Base-by-base conservation (phyloP, 1,140 invertebrate species). In the Pseudomyrmex flavicornis region DNA sequence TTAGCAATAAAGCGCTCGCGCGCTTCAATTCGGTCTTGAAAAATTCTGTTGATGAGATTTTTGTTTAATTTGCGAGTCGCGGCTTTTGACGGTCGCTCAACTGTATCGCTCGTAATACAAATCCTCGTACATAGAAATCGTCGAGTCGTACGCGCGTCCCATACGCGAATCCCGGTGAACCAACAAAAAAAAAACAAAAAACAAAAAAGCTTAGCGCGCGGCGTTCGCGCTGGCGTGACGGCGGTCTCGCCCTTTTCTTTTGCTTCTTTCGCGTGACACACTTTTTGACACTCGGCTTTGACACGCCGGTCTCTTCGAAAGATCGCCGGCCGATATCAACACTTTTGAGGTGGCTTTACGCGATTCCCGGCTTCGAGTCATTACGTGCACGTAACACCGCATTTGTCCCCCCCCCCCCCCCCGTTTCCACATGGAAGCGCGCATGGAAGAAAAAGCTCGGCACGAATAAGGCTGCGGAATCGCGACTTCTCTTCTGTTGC, bases 281-380 rank as follows among this genome's bases (percentile, higher is more conserved):
- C 62, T 88, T 89, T 89, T 88, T 74, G 80, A 73, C 87, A 58
- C 63, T 79, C 35, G 35, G 35, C 80, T 88, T 88, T 82, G 86
- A 85, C 86, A 77, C 68, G 56, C 46, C 54, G 63, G 74, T 35
- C 87, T 85, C 88, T 86, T 83, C 80, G 72, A 75, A 72, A 88
- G 87, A 89, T 89, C 74, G 52, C 66, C 63, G 52, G 59, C 69
- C 76, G 88, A 89, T 89, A 89, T 85, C 86, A 82, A 83, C 87
- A 82, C 87, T 87, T 74, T 66, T 66, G 44, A 70, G 35, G 12
- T 56, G 52, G n/a, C 46, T 68, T 35, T 17, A 72, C 52, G 76
- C 61, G 54, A 20, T 2, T 44, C 5, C 44, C 35, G 35, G 44
- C 44, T 46, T 17, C 46, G 52, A 63, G 73, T 83, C 84, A 86